Conservation (phyloP, 2,888 invertebrate genomes). For the Ophion costatus region DNA sequence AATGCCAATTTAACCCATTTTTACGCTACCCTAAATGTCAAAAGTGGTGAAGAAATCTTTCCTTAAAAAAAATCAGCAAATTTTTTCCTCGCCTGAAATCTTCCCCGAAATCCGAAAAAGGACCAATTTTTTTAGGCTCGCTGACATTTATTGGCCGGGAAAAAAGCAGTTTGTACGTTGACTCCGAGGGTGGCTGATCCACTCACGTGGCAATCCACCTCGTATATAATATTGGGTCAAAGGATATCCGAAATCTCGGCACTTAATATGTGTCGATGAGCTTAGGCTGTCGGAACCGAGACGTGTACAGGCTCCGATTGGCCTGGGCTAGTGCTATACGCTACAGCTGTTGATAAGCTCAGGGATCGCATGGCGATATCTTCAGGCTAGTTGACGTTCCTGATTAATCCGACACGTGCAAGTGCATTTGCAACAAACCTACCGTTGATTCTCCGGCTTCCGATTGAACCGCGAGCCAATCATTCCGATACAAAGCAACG, state of each 20-base stretch:
- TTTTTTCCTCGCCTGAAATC: no score
- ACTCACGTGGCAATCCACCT: neutral
- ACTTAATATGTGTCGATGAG: conserved; percentile 80
- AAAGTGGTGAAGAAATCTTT: no score
- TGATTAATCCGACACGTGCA: conserved; percentile 73
- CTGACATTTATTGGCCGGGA: neutral
- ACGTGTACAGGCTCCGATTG: conserved; percentile 77
- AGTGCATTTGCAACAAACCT: conserved; percentile 55
- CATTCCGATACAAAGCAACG: neutral
- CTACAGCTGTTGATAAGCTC: conserved; percentile 72
- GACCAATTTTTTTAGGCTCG: neutral
- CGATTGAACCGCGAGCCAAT: conserved; percentile 4
- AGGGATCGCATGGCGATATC: conserved; percentile 80
- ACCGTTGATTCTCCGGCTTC: neutral
- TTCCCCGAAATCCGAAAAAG: no score
- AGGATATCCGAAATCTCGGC: conserved; percentile 76
- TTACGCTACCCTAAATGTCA: no score
- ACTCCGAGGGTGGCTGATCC: neutral
- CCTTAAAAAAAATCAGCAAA: no score
- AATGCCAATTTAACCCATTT: no score
- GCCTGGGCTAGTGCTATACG: conserved; percentile 67
- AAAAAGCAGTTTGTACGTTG: neutral
- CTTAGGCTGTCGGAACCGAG: conserved; percentile 75
- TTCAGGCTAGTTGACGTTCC: conserved; percentile 79
- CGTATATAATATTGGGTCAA: conserved; percentile 63